Evolutionary conservation across 2,797 vertebrate genomes (phyloP), one percentile per base, ranked within the genome.

Genomic region (Phoxinus dragarum): DNA sequence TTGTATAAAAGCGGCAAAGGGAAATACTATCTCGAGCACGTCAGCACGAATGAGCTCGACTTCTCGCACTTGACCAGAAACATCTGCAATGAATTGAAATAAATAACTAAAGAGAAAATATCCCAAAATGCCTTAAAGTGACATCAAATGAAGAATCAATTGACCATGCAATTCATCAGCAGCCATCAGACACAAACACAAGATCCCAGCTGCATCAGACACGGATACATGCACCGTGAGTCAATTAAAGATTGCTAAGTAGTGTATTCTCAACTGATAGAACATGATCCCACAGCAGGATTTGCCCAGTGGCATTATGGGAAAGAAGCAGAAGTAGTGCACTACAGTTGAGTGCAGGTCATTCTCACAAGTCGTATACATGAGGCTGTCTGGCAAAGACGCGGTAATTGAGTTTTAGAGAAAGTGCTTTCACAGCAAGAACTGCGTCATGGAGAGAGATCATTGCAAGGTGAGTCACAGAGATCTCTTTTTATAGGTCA

Each of bases 1-100:
- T 88, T 78, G 40, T 66, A 76, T 77, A 66, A 71, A 73, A 84
- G 81, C 80, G 40, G 76, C 64, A 66, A 78, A 84, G 36, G 66
- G 87, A 88, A 90, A 90, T 89, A 86, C 56, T 84, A 84, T 82
- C 74, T 66, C 3, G 34, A 68, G 52, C 42, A 87, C 74, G 87
- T 89, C 89, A 89, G 80, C 77, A 84, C 4, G 56, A 84, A 86
- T 59, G 84, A 84, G 82, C 69, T 61, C 54, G 34, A 21, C 49
- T 72, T 67, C 81, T 77, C 3, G n/a, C 69, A 78, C 80, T 84
- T 84, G 84, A 89, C 81, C 85, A 87, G 49, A 88, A 87, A 88
- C 88, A 90, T 88, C 83, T 86, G 80, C 71, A 80, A 73, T 44
- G 40, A 77, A 76, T 79, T 40, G 9, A 77, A 75, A 79, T n/a